Percentiles rank a stretch among this genome's conserved stretches.
Evolutionary conservation across 2,113 vertebrate genomes (phyloP).

Genomic region (Cercocebus atys): DNA sequence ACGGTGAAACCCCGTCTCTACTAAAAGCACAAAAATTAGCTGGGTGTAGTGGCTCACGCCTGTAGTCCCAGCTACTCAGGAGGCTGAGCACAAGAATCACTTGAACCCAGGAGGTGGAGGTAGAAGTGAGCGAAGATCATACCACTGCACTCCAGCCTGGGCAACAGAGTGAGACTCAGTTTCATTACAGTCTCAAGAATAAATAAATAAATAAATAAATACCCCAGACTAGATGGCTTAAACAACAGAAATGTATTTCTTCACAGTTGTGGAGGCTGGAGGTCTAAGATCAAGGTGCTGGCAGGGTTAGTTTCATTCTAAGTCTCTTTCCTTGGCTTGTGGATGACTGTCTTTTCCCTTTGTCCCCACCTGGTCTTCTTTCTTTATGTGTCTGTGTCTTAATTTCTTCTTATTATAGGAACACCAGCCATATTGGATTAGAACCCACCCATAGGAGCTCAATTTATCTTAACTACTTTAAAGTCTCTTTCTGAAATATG

Average conservation of each 20-base stretch:
- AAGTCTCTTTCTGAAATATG: background rate
- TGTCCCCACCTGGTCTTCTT: background rate
- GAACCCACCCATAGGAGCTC: background rate
- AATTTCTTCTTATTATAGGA: background rate
- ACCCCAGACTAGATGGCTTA: background rate
- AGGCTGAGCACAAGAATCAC: too few species aligned
- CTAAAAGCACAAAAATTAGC: too few species aligned
- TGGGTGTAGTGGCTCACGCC: rapidly evolving
- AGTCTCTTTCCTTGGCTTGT: background rate
- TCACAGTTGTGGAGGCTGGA: background rate
- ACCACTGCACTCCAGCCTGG: too few species aligned
- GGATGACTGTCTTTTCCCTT: background rate
- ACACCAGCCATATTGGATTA: background rate
- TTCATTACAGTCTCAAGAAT: too few species aligned
- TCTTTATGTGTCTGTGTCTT: background rate
- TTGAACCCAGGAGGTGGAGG: too few species aligned
- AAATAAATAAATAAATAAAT: background rate
- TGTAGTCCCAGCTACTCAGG: too few species aligned
- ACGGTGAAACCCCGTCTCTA: too few species aligned
- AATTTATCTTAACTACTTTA: background rate
- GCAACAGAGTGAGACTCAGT: too few species aligned
- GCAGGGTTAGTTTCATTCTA: background rate
- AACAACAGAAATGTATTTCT: background rate
- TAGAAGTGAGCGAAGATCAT: too few species aligned
- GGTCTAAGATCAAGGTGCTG: background rate